Percentiles rank a stretch among this genome's conserved stretches.
phyloP scores from a whole-genome alignment of 2,113 vertebrate genomes.

The Etheostoma spectabile region DNA sequence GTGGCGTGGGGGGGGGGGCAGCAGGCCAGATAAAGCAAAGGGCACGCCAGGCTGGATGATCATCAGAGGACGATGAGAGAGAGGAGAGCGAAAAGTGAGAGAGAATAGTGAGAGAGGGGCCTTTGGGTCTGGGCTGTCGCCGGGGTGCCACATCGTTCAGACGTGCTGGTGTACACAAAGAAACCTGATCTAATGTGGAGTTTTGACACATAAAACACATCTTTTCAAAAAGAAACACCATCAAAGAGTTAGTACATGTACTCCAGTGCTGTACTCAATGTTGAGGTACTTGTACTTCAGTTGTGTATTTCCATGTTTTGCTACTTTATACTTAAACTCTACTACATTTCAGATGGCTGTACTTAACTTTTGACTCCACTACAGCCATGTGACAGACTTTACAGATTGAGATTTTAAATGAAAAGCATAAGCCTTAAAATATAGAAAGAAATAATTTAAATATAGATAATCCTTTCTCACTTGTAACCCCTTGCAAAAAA shows the following conservation, averaged over 20 bases:
- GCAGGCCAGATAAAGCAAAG: conserved; percentile 79
- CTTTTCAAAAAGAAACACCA: not conserved
- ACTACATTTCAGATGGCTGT: not conserved
- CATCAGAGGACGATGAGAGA: conserved; percentile 72
- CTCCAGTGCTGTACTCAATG: not conserved
- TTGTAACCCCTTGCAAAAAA: not conserved
- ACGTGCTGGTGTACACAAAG: conserved; percentile 76
- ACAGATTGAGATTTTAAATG: not conserved
- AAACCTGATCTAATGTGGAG: conserved; percentile 81
- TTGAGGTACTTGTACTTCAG: not conserved
- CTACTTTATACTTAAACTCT: too few relatives aligned
- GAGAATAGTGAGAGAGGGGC: conserved; percentile 62
- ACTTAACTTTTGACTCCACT: not conserved
- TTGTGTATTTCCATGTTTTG: not conserved
- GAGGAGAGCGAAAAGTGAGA: conserved; percentile 39
- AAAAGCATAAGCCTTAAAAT: not conserved
- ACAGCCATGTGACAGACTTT: not conserved
- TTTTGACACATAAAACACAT: conserved; percentile 29
- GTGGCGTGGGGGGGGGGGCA: conserved; percentile 38
- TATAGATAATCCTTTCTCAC: not conserved
- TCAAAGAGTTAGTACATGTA: not conserved
- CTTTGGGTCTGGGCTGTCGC: conserved; percentile 66
- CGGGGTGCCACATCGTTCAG: conserved; percentile 74
- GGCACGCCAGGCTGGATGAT: conserved; percentile 80
- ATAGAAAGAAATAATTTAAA: not conserved